Evolutionary conservation across 2,888 invertebrate genomes (phyloP).

Genomic region (Drosophila incognita): DNA sequence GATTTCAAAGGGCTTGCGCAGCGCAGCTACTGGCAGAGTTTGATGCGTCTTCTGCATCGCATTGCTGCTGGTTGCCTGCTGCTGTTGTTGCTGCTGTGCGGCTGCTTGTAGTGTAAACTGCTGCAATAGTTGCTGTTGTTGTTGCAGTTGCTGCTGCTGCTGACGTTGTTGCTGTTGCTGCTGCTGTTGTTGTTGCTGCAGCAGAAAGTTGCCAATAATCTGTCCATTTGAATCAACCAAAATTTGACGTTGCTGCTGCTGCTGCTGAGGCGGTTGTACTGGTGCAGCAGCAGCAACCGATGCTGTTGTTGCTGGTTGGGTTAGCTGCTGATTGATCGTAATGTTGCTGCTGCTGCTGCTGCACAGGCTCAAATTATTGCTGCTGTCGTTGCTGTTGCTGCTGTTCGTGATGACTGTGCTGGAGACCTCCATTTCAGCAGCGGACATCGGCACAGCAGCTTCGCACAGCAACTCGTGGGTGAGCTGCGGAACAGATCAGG

Average conservation of each 20-base stretch:
- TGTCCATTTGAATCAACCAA: slow-evolving; percentile 84
- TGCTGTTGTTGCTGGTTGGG: slow-evolving; percentile 51
- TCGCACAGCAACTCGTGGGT: slow-evolving; percentile 87
- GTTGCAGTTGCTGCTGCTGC: slow-evolving; percentile 63
- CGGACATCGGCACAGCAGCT: slow-evolving; percentile 87
- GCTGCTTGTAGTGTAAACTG: slow-evolving; percentile 66
- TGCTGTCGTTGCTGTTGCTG: slow-evolving; percentile 83
- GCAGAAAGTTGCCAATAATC: slow-evolving; percentile 83
- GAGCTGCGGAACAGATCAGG: slow-evolving; percentile 50
- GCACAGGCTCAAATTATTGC: slow-evolving; percentile 81
- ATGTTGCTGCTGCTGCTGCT: slow-evolving; percentile 71
- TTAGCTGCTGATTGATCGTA: slow-evolving; percentile 53
- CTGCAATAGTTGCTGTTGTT: slow-evolving; percentile 53
- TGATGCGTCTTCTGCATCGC: slow-evolving; percentile 55
- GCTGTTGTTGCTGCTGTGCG: slow-evolving; percentile 67
- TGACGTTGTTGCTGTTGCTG: slow-evolving; percentile 69
- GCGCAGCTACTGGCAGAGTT: slow-evolving; percentile 64
- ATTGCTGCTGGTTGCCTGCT: slow-evolving; percentile 71
- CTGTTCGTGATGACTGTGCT: slow-evolving; percentile 86
- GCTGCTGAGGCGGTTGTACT: slow-evolving; percentile 69
- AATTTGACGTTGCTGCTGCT: slow-evolving; percentile 83
- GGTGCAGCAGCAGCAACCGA: slow-evolving; percentile 25
- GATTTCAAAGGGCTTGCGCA: slow-evolving; percentile 74
- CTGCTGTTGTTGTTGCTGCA: slow-evolving; percentile 72
- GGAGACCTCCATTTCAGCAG: slow-evolving; percentile 87